Evolutionary conservation across 2,797 vertebrate species (phyloP).

Genomic region (Mormyrops boulengeri): DNA sequence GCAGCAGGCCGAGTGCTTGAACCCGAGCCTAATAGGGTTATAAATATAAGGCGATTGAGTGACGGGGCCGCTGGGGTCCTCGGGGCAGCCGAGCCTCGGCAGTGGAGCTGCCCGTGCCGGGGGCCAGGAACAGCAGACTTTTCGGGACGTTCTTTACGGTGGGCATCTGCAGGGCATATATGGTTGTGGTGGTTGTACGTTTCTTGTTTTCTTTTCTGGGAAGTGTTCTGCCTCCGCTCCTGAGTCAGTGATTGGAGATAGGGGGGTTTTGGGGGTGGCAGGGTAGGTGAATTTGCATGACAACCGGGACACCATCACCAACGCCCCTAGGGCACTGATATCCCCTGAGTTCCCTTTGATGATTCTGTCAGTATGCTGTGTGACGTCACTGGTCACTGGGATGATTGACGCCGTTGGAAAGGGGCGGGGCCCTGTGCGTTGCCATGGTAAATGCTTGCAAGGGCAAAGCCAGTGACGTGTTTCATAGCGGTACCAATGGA

Average conservation of each 20-base stretch:
- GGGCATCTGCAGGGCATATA: constrained; percentile 23
- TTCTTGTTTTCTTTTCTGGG: not conserved
- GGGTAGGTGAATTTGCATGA: not conserved
- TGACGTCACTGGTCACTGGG: not conserved
- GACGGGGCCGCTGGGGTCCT: constrained; percentile 9
- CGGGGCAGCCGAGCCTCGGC: not conserved
- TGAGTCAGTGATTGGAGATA: not conserved
- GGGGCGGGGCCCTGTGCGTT: not conserved
- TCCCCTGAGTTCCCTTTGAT: not conserved
- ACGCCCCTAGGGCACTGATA: not conserved
- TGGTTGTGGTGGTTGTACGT: not conserved
- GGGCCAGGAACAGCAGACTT: constrained; percentile 6
- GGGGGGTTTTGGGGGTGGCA: too few species aligned
- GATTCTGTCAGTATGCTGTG: not conserved
- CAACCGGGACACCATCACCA: not conserved
- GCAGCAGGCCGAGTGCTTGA: constrained; percentile 23
- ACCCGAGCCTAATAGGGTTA: constrained; percentile 20
- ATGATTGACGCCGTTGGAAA: not conserved
- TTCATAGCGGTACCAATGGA: not conserved
- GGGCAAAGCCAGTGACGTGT: not conserved
- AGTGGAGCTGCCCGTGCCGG: not conserved
- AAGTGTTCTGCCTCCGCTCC: not conserved
- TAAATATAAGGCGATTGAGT: constrained; percentile 36
- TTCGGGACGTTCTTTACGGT: constrained; percentile 14
- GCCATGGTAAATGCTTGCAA: not conserved